phyloP scores from a whole-genome alignment of 2,113 vertebrate genomes.

The Nematolebias whitei region DNA sequence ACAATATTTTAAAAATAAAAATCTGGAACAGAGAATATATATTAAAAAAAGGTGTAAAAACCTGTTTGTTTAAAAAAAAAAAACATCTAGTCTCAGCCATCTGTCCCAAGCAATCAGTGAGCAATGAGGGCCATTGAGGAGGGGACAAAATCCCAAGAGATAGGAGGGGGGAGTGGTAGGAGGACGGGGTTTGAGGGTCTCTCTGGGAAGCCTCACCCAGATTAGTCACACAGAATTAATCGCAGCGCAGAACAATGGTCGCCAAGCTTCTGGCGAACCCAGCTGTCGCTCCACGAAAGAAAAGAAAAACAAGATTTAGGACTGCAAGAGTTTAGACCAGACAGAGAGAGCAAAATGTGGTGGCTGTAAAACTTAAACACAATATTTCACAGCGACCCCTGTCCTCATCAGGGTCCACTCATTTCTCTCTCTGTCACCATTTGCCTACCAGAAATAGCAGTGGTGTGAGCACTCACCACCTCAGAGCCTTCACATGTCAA shows the following conservation, averaged over 20 bases:
- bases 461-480: conserved; percentile 39
- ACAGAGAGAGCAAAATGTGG: conserved; percentile 62
- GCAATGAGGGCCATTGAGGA: conserved; percentile 71
- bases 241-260: conserved; percentile 90
- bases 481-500: conserved; percentile 25
- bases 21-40: not conserved
- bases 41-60: not conserved
- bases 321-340: conserved; percentile 84
- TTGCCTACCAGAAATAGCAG: conserved; percentile 72
- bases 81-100: conserved; percentile 82
- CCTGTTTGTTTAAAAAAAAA: conserved; percentile 43
- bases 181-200: conserved; percentile 78
- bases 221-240: conserved; percentile 99
- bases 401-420: conserved; percentile 72
- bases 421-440: conserved; percentile 43
- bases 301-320: conserved; percentile 97
- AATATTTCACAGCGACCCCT: conserved; percentile 56
- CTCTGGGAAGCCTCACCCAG: conserved; percentile 95
- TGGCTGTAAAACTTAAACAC: conserved; percentile 28
- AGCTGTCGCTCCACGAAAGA: conserved; percentile 97
- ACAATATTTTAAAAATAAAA: not conserved
- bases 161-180: conserved; percentile 47
- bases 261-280: conserved; percentile 91
- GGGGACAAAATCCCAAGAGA: conserved; percentile 78
- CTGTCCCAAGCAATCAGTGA: conserved; percentile 79